Conservation (phyloP, 2,888 invertebrate genomes). For the Ashinkailepas kermadecensis region DNA sequence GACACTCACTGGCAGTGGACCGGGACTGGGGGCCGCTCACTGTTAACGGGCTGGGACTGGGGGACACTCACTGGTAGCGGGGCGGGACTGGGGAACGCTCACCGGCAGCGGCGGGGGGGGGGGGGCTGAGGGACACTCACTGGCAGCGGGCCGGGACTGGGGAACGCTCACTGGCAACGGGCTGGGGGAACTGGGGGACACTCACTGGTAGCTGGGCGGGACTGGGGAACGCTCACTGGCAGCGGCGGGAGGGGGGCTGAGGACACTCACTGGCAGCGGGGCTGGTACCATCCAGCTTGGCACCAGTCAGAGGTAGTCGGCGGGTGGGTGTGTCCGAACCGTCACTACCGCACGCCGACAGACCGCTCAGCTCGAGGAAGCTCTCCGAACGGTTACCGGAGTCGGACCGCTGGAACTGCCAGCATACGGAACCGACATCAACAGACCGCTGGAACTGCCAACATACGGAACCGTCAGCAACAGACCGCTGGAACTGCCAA, state of each 20-base stretch:
- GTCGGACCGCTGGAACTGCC: not conserved
- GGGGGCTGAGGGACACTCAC: too few relatives aligned
- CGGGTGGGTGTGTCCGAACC: not conserved
- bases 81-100: too few relatives aligned
- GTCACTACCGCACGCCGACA: not conserved
- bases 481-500: too few relatives aligned
- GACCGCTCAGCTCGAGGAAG: conserved; percentile 1
- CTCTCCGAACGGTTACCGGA: not conserved
- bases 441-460: too few relatives aligned
- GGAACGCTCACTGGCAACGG: too few relatives aligned
- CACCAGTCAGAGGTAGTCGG: not conserved
- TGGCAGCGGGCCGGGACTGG: too few relatives aligned
- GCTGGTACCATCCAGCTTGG: not conserved
- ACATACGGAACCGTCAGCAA: too few relatives aligned
- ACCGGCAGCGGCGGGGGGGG: too few relatives aligned
- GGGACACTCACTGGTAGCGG: too few relatives aligned
- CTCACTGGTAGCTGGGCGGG: not conserved
- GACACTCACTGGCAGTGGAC: not conserved
- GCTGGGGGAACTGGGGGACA: not conserved
- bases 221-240: too few relatives aligned
- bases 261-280: not conserved
- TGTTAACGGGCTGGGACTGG: too few relatives aligned
- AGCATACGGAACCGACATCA: not conserved
- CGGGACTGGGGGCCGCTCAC: too few relatives aligned
- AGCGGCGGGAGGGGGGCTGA: not conserved